Percentiles rank a stretch among this genome's conserved stretches.
Conservation (phyloP, 2,113 vertebrate species). For the Takifugu flavidus region DNA sequence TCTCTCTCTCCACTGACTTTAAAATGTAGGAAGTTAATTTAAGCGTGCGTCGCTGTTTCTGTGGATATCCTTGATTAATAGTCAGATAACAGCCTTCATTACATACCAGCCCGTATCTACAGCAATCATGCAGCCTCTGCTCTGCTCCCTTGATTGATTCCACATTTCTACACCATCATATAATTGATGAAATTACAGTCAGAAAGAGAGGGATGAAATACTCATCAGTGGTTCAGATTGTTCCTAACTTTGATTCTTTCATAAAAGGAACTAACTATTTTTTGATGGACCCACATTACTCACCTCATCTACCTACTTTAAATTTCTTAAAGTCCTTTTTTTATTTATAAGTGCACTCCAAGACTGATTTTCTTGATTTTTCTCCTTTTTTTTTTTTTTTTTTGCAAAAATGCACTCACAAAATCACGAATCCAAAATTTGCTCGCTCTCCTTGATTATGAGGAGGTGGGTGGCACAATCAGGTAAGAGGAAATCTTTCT, state of each 20-base stretch:
- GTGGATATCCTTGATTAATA: neutral
- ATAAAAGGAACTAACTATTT: no score
- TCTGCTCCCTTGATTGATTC: no score
- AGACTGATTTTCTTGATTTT: constrained; percentile 54
- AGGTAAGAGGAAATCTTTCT: constrained; percentile 40
- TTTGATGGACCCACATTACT: constrained; percentile 13
- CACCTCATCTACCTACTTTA: constrained; percentile 28
- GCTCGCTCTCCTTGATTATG: constrained; percentile 44
- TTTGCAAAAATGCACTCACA: constrained; percentile 43
- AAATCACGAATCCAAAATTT: constrained; percentile 47
- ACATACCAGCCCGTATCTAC: neutral
- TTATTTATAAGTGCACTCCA: constrained; percentile 43
- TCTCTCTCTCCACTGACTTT: no score
- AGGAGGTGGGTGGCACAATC: constrained; percentile 44
- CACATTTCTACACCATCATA: no score
- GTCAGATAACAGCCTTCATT: neutral
- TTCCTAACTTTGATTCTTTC: no score
- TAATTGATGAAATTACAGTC: no score
- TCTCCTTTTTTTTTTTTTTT: neutral
- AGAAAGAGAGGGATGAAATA: no score
- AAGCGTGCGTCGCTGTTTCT: no score
- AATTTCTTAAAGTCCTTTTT: constrained; percentile 22
- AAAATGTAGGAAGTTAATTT: no score
- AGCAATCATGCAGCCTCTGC: no score
- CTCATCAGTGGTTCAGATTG: no score